phyloP scores from a whole-genome alignment of 2,888 invertebrate genomes.

The Epistrophe grossulariae region DNA sequence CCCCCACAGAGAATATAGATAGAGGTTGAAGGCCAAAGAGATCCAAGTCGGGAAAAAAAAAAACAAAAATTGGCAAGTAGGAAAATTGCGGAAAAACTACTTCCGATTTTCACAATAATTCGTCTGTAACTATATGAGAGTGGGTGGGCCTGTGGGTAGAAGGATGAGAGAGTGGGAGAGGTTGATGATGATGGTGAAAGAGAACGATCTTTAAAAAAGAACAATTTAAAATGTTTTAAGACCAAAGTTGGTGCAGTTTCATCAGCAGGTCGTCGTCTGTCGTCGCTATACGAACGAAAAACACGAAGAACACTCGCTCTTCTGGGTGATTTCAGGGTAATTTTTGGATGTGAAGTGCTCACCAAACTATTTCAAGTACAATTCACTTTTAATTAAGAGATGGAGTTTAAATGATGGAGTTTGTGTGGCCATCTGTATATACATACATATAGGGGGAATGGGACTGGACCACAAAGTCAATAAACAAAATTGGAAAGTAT shows the following conservation, averaged over 20 bases:
- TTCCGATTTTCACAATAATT: conserved; percentile 41
- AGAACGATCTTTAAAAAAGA: conserved; percentile 6
- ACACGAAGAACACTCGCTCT: neutral
- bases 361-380: conserved; percentile 62
- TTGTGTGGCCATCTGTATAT: conserved; percentile 25
- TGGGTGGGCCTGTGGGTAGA: neutral
- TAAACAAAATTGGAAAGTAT: conserved; percentile 63
- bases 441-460: conserved; percentile 18
- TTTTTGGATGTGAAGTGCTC: conserved; percentile 65
- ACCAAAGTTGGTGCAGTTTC: conserved; percentile 23
- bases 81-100: conserved; percentile 43
- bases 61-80: conserved; percentile 38
- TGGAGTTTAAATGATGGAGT: conserved; percentile 51
- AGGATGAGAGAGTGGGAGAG: neutral
- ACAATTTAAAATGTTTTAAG: conserved; percentile 39
- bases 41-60: neutral
- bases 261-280: neutral
- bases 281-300: neutral
- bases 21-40: neutral
- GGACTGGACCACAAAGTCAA: conserved; percentile 58
- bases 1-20: neutral
- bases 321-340: conserved; percentile 38
- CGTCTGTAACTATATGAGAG: conserved; percentile 1
- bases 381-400: conserved; percentile 74
- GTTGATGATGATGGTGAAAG: neutral